These are phyloP conservation scores for Agapetus fuscipes DNA, from an alignment of 2,888 invertebrate genomes.

Conservation along the genomic window DNA sequence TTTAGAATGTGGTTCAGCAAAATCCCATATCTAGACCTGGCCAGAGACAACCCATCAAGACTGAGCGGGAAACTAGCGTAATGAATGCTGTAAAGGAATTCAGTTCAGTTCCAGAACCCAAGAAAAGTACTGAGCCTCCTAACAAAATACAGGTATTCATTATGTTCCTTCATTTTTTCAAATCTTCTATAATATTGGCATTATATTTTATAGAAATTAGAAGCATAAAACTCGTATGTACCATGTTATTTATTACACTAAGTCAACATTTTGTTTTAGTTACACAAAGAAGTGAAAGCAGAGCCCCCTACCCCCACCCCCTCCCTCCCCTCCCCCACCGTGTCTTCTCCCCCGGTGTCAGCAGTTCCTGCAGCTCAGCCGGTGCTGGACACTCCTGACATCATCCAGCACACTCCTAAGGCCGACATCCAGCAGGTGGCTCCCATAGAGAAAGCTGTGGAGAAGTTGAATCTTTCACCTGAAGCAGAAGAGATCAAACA, in stretches of 20 bases:
- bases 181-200: too few relatives aligned
- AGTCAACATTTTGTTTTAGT: slow-evolving; percentile 7
- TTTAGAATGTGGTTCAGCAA: background rate
- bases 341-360: background rate
- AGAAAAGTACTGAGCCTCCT: slow-evolving; percentile 4
- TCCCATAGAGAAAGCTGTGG: slow-evolving; percentile 13
- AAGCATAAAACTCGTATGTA: too few relatives aligned
- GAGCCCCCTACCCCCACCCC: background rate
- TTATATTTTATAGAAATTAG: too few relatives aligned
- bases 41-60: slow-evolving; percentile 17
- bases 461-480: slow-evolving; percentile 14
- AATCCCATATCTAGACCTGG: slow-evolving; percentile 10
- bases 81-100: slow-evolving; percentile 16
- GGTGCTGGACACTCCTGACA: slow-evolving; percentile 18
- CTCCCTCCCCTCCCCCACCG: background rate
- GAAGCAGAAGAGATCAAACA: slow-evolving; percentile 13
- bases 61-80: slow-evolving; percentile 15
- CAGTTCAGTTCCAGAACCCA: slow-evolving; percentile 7
- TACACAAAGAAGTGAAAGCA: slow-evolving; percentile 8
- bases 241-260: too few relatives aligned
- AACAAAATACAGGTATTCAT: slow-evolving; percentile 17
- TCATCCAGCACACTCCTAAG: slow-evolving; percentile 18
- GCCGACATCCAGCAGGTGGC: slow-evolving; percentile 10
- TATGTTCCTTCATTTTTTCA: too few relatives aligned
- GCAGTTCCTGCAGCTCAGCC: background rate